phyloP scores from a whole-genome alignment of 1,140 invertebrate species.

The Halictus rubicundus region DNA sequence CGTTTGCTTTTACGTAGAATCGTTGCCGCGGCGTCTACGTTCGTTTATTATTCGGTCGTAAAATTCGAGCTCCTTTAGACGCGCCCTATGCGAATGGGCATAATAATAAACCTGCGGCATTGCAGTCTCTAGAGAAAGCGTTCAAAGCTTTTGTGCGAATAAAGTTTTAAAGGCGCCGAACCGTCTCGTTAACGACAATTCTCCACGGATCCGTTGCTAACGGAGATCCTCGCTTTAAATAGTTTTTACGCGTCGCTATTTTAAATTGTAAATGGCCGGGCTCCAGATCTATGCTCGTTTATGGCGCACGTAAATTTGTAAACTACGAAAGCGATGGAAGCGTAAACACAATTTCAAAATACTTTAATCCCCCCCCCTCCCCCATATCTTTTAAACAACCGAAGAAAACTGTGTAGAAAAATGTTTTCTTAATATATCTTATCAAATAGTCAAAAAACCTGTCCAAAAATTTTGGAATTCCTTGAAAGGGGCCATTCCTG shows the following conservation, averaged over 20 bases:
- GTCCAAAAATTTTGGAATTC: too few species aligned
- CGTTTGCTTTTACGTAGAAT: background rate
- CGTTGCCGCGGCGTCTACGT: background rate
- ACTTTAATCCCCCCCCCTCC: too few species aligned
- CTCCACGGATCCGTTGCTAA: background rate
- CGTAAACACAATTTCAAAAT: too few species aligned
- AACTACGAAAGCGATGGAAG: too few species aligned
- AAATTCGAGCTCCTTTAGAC: conserved; percentile 41
- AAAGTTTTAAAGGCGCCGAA: conserved; percentile 8
- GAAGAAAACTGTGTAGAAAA: too few species aligned
- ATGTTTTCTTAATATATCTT: too few species aligned
- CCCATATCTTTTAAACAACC: too few species aligned
- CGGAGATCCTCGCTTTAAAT: background rate
- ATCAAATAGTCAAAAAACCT: too few species aligned
- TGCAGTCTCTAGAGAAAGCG: background rate
- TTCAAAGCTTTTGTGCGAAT: conserved; percentile 1
- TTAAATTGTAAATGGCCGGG: background rate
- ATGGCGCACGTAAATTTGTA: too few species aligned
- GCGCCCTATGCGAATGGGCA: conserved; percentile 19
- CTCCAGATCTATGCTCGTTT: too few species aligned
- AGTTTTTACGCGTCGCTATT: background rate
- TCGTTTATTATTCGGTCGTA: conserved; percentile 61
- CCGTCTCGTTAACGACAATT: conserved; percentile 9
- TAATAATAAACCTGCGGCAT: conserved; percentile 7
- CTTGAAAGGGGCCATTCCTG: too few species aligned